Percentiles rank a stretch among this genome's conserved stretches.
These are phyloP conservation scores for Rhodophaea formosa DNA, from an alignment of 2,888 invertebrate species.

Conservation along the genomic window DNA sequence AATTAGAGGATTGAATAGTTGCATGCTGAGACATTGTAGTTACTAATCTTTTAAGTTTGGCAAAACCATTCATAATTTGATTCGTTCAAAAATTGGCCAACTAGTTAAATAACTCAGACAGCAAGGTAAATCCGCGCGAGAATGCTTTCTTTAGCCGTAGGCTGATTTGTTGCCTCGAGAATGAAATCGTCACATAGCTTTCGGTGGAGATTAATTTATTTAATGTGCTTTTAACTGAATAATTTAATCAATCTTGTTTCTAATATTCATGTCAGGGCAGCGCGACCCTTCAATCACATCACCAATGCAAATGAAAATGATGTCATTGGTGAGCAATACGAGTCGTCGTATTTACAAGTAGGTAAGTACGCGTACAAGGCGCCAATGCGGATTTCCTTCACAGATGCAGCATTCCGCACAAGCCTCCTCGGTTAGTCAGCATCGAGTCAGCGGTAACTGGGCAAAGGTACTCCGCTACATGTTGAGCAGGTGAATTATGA, in stretches of 20 bases:
- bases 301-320: constrained; percentile 62
- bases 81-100: too few species aligned
- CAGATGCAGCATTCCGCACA: constrained; percentile 70
- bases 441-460: constrained; percentile 54
- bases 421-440: constrained; percentile 64
- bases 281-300: constrained; percentile 45
- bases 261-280: constrained; percentile 20
- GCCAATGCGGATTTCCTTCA: constrained; percentile 77
- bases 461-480: constrained; percentile 49
- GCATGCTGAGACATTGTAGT: constrained; percentile 7
- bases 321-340: constrained; percentile 56
- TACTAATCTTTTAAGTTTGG: neutral
- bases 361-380: constrained; percentile 58
- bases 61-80: neutral
- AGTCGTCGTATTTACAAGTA: constrained; percentile 45
- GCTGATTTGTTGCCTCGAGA: too few species aligned
- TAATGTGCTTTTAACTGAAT: neutral
- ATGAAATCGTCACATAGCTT: neutral
- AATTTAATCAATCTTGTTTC: neutral
- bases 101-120: neutral
- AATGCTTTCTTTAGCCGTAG: neutral
- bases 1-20: constrained; percentile 8
- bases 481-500: constrained; percentile 66
- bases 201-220: neutral
- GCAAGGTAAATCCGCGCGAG: neutral